Evolutionary conservation across 2,797 vertebrate genomes (phyloP).

Genomic region (Hybognathus amarus): DNA sequence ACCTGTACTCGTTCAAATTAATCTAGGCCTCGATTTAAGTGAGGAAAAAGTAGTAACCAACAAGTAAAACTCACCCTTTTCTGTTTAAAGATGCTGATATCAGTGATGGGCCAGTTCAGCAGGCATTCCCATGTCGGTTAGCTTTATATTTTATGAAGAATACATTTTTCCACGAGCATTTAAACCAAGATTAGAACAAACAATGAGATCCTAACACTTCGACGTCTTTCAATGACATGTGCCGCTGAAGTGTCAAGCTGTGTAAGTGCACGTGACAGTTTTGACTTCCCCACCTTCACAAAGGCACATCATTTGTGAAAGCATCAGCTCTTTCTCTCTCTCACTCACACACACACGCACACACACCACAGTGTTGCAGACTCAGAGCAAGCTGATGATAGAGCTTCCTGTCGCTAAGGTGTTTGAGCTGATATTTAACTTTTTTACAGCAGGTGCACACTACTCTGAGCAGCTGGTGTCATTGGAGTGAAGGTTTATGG

Average conservation of each 20-base stretch:
- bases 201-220: background rate
- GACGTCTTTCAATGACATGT: conserved; percentile 13
- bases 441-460: conserved; percentile 74
- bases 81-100: conserved; percentile 44
- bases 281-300: conserved; percentile 25
- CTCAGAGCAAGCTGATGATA: conserved; percentile 62
- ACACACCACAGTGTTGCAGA: conserved; percentile 49
- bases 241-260: background rate
- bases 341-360: conserved; percentile 9
- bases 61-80: conserved; percentile 24
- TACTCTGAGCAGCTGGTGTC: conserved; percentile 71
- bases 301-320: conserved; percentile 10
- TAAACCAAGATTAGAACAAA: background rate
- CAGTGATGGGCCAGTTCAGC: conserved; percentile 25
- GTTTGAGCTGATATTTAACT: conserved; percentile 70
- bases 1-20: background rate
- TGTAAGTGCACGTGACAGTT: conserved; percentile 6
- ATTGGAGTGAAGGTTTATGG: conserved; percentile 69
- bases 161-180: background rate
- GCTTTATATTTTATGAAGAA: background rate
- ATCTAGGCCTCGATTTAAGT: background rate
- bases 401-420: conserved; percentile 82
- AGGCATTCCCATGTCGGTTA: conserved; percentile 11
- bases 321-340: conserved; percentile 8
- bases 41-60: background rate